A percentile compares a stretch with the other conserved stretches of the same genome.
phyloP scores from a whole-genome alignment of 2,113 vertebrate species.

The Phylloscopus trochilus region DNA sequence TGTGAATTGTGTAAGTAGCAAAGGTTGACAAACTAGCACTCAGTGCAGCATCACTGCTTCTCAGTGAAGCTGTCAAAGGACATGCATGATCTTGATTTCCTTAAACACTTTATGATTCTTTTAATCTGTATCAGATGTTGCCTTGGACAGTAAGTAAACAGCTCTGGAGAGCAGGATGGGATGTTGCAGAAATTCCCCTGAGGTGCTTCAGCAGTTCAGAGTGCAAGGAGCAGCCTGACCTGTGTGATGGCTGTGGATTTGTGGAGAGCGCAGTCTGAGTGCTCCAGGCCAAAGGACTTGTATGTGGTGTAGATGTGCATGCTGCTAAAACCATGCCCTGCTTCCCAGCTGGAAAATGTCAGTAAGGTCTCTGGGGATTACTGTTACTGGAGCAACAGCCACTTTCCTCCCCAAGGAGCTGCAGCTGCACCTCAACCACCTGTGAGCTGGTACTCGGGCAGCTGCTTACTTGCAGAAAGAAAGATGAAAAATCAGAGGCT shows the following conservation, averaged over 20 bases:
- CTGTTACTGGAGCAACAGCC: not conserved
- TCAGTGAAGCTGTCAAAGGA: conserved; percentile 47
- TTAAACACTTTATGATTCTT: conserved; percentile 51
- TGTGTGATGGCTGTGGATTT: not conserved
- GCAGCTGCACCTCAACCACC: not conserved
- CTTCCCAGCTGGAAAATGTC: not conserved
- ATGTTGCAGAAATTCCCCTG: not conserved
- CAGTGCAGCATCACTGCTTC: conserved; percentile 9
- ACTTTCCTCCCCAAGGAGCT: not conserved
- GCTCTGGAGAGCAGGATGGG: not conserved
- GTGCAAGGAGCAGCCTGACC: not conserved
- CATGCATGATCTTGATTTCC: conserved; percentile 56
- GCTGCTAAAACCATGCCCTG: not conserved
- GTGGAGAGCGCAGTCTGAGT: not conserved
- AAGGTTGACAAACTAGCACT: conserved; percentile 72
- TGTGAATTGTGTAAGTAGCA: conserved; percentile 70
- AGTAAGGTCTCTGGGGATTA: not conserved
- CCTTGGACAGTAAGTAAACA: not conserved
- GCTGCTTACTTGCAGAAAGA: not conserved
- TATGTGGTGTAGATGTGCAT: not conserved
- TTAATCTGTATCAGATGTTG: conserved; percentile 23
- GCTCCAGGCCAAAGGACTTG: not conserved
- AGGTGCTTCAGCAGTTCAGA: not conserved
- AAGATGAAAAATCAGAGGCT: not conserved
- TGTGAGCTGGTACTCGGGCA: not conserved